phyloP scores from a whole-genome alignment of 2,888 invertebrate genomes.

The Mechanitis mazaeus region DNA sequence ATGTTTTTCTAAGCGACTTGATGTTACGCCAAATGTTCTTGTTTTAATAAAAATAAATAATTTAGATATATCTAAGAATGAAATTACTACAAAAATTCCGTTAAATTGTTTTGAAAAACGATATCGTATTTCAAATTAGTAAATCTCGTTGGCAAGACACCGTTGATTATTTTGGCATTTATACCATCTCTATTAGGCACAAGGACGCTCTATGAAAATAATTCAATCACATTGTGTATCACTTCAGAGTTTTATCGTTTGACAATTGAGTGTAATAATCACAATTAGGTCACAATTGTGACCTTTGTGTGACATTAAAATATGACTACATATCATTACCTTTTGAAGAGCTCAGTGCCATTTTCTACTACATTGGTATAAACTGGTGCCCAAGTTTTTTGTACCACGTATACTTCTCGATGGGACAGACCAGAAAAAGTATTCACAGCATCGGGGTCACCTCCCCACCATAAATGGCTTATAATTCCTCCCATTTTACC shows the following conservation, averaged over 20 bases:
- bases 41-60: no score
- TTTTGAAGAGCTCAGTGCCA: constrained; percentile 61
- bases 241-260: not conserved
- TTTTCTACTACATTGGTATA: constrained; percentile 48
- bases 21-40: no score
- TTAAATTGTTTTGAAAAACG: not conserved
- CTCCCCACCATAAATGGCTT: constrained; percentile 65
- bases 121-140: not conserved
- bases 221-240: not conserved
- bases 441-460: constrained; percentile 54
- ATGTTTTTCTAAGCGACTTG: no score
- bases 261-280: no score
- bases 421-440: constrained; percentile 53
- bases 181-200: not conserved
- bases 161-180: not conserved
- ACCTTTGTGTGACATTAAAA: no score
- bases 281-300: no score
- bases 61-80: no score
- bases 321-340: constrained; percentile 38
- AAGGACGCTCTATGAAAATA: not conserved
- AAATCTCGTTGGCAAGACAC: not conserved
- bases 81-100: not conserved
- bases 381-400: constrained; percentile 61
- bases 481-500: constrained; percentile 58
- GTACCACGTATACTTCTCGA: constrained; percentile 54